phyloP scores from a whole-genome alignment of 2,113 vertebrate species.

The Aramus guarauna region DNA sequence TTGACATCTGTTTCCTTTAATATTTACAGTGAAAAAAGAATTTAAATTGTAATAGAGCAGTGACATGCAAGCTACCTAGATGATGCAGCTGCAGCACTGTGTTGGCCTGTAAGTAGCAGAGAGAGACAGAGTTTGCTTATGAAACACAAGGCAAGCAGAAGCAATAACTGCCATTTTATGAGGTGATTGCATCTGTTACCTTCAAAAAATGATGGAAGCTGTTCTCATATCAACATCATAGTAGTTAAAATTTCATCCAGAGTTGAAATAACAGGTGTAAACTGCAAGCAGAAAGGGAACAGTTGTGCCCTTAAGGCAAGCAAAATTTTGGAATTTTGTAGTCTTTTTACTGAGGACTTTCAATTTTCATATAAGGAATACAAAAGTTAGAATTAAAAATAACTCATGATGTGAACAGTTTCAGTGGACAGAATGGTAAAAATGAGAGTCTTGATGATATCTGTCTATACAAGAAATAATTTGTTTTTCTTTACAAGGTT shows the following conservation, averaged over 20 bases:
- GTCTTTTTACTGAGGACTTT: not conserved
- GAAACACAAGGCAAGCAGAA: not conserved
- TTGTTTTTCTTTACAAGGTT: not conserved
- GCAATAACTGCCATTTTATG: not conserved
- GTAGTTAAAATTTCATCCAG: not conserved
- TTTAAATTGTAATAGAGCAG: not conserved
- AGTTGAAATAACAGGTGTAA: conserved; percentile 5
- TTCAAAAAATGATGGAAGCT: not conserved
- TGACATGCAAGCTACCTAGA: not conserved
- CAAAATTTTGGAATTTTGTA: not conserved
- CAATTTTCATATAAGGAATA: not conserved
- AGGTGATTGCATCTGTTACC: not conserved
- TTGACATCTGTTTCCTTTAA: not conserved
- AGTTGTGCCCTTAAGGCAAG: not conserved
- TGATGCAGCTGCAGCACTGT: not conserved
- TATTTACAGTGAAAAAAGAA: not conserved
- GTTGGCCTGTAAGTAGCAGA: not conserved
- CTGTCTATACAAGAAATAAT: not conserved
- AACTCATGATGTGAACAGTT: not conserved
- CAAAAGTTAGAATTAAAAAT: not conserved
- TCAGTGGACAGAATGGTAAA: not conserved
- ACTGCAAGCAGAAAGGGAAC: not conserved
- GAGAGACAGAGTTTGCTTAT: not conserved
- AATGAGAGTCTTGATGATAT: not conserved
- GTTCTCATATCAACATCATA: not conserved